Evolutionary conservation across 2,113 vertebrate genomes (phyloP), one percentile per base, ranked within the genome.

Genomic region (Cephalopterus ornatus): DNA sequence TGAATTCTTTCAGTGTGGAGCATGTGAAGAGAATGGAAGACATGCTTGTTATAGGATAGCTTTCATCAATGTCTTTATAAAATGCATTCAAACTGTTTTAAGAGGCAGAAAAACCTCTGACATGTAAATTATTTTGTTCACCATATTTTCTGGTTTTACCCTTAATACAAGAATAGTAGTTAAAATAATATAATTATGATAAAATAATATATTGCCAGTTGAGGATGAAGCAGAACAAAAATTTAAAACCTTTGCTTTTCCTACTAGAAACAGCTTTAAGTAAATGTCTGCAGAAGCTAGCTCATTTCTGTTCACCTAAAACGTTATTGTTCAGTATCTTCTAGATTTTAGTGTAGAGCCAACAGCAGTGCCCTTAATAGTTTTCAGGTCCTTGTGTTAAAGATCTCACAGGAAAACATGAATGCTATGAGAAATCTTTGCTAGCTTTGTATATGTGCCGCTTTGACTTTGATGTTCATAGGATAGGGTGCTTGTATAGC

Each of bases 1-100:
- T 44, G 18, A 39, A 1, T 46, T 67, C 5, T 37, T 93, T 53
- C 14, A 33, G 17, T 1, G 1, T 0, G 24, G 28, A 78, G 12
- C 71, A 49, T 19, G 10, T 44, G 35, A 79, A 58, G 11, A 53
- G 17, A 86, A 63, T 35, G 8, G 32, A 92, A 28, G 37, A 18
- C 22, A 14, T 32, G 5, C 49, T 53, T 76, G 28, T 30, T 37
- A 0, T 33, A 63, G 23, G 10, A 88, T 71, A 44, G 5, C 20
- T 66, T 74, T 74, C n/a, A 74, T 46, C 7, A 10, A 0, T 49
- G n/a, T 41, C 11, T 62, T 62, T 46, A 21, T 35, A 5, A 88
- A 52, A 24, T 62, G 19, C 5, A 20, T 82, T 74, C 24, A 61
- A 2, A 27, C 16, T 33, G 18, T 70, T 81, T 56, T 6, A 81